Percentiles rank a stretch among this genome's conserved stretches.
These are phyloP conservation scores for Mystacornis crossleyi DNA, from an alignment of 2,113 vertebrate species.

Conservation along the genomic window DNA sequence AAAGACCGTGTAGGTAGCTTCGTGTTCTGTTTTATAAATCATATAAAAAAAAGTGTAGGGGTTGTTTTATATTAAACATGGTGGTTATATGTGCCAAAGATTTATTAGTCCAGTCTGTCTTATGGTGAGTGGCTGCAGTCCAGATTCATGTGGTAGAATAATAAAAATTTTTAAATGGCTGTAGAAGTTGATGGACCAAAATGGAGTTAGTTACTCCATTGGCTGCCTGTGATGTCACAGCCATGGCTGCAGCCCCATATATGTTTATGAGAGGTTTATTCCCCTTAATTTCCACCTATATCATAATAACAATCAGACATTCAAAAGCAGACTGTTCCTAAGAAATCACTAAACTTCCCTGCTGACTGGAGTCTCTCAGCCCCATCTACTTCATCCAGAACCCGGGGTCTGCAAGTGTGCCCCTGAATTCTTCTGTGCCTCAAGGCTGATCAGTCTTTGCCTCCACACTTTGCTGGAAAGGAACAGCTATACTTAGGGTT, in stretches of 20 bases:
- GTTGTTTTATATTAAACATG: slow-evolving; percentile 55
- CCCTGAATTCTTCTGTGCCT: background rate
- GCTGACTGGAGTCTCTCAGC: background rate
- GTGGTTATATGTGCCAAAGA: slow-evolving; percentile 60
- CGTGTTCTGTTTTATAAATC: slow-evolving; percentile 61
- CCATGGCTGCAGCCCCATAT: background rate
- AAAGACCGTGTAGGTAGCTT: slow-evolving; percentile 47
- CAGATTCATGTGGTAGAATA: slow-evolving; percentile 66
- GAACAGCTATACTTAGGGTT: background rate
- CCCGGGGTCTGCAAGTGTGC: background rate
- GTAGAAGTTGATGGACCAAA: slow-evolving; percentile 52
- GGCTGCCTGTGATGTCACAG: slow-evolving; percentile 52
- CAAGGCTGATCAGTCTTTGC: background rate
- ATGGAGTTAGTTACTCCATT: slow-evolving; percentile 21
- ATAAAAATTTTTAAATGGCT: slow-evolving; percentile 50
- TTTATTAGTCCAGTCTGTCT: slow-evolving; percentile 67
- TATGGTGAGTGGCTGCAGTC: slow-evolving; percentile 55
- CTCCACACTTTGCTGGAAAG: background rate
- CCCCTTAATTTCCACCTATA: slow-evolving; percentile 27
- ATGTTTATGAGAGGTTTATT: slow-evolving; percentile 47
- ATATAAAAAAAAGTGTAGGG: slow-evolving; percentile 35
- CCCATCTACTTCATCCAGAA: background rate
- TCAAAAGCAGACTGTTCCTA: background rate
- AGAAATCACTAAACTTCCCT: background rate
- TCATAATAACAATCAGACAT: background rate